Base-by-base conservation (phyloP, 1,140 invertebrate genomes). In the Drosophila arizonae region DNA sequence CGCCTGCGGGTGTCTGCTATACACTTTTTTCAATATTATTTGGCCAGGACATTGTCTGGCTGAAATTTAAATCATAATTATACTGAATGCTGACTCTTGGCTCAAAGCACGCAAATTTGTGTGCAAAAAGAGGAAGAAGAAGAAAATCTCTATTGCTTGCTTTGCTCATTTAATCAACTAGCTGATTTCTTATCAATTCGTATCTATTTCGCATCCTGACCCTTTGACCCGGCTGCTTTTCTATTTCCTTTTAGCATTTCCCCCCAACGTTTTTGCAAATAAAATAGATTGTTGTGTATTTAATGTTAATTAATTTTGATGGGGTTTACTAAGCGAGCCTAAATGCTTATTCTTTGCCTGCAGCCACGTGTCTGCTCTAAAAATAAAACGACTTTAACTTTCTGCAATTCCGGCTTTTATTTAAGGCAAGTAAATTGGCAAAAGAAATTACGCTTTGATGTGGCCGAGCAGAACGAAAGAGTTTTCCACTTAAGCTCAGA, bases 31-130 rank as follows among this genome's bases (percentile, higher is more conserved):
- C 13, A 28, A n/a, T 26, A 46, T 51, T 33, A 33, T 24, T 51
- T 48, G 50, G 50, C 11, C 26, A 26, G 41, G 11, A 46, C 54
- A 65, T 57, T 71, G 69, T 67, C 69, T 45, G 50, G 65, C 70
- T 67, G 21, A 56, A 69, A 52, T 60, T 54, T 63, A 64, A 64
- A 75, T 70, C 67, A 75, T 71, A 75, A 71, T 71, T 75, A 70
- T 71, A 5, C 58, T 33, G 68, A 17, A 26, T 41, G 57, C 33
- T 41, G 48, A 15, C 15, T 46, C n/a, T 33, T 21, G 28, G 15
- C 57, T 54, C 51, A 64, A 43, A 41, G 52, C 21, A 33, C 9
- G 43, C 50, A 6, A 52, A 17, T 52, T 28, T 10, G 30, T 17
- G 50, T 43, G 45, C 13, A 28, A 17, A 45, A 17, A 45, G n/a